Base-by-base conservation (phyloP, 2,888 invertebrate species). In the Margaritifera margaritifera region DNA sequence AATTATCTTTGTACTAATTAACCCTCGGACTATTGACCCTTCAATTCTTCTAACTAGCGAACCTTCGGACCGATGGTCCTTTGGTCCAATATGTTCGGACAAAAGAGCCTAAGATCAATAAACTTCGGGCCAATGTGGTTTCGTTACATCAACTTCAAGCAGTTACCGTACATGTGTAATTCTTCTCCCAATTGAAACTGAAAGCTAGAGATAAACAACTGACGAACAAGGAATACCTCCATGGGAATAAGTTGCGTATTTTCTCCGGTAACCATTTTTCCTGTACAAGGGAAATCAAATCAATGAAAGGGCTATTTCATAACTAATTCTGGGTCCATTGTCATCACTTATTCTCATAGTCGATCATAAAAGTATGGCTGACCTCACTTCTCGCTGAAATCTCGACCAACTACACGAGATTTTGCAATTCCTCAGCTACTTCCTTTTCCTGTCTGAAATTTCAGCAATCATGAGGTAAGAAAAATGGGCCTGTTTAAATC, bases 241-340 rank as follows among this genome's bases (percentile, higher is more conserved):
- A 77, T 69, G n/a, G 83, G 82, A 19, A 84, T 80, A 64, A 84
- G 74, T 70, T 83, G 80, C 27, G 77, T 80, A 62, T 79, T 82
- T 68, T 83, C 84, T 51, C 81, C 83, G 57, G 80, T 80, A 61
- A 83, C 84, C 84, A 84, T 84, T 24, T 15, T 64, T 69, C 22
- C 4, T 60, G 5, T 58, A 56, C 20, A 4, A 19, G 4, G 52
- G 20, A 15, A 24, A 55, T n/a, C n/a, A 1, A 15, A 11, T 42
- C 42, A 42, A 42, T 42, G 42, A 42, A 42, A 42, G 42, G 42
- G 1, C 42, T 42, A 64, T 6, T 31, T 64, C 22, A 56, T 25
- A 22, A 56, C 56, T 8, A 56, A 56, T 56, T 64, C 64, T n/a
- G 8, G 64, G 56, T 27, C 50, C 64, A 64, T 63, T 51, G n/a